A percentile compares a stretch with the other conserved stretches of the same genome.
Evolutionary conservation across 1,140 invertebrate genomes (phyloP).

Genomic region (Linepithema humile): DNA sequence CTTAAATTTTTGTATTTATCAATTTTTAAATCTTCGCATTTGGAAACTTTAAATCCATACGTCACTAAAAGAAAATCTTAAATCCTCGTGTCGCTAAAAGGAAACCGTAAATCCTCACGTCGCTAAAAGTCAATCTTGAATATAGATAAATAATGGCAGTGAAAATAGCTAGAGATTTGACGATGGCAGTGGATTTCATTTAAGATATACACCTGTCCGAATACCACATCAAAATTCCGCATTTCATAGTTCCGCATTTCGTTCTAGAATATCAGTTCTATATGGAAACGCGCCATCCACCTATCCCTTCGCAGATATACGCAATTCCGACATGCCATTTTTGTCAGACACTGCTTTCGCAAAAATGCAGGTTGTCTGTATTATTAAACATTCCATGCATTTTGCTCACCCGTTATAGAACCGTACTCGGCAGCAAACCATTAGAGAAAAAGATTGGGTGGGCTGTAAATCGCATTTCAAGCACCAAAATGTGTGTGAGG

Average conservation of each 20-base stretch:
- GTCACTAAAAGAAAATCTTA: not conserved
- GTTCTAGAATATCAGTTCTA: not conserved
- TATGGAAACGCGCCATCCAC: not conserved
- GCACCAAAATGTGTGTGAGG: not conserved
- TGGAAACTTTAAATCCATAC: not conserved
- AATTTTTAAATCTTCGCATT: not conserved
- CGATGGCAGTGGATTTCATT: not conserved
- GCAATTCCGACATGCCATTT: not conserved
- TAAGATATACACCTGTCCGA: not conserved
- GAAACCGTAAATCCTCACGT: not conserved
- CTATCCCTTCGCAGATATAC: not conserved
- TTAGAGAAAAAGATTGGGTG: not conserved
- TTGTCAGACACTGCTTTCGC: not conserved
- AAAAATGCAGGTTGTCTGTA: not conserved
- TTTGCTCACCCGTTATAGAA: not conserved
- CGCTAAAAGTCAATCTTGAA: not conserved
- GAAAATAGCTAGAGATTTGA: not conserved
- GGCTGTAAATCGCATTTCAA: not conserved
- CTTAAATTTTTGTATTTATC: not conserved
- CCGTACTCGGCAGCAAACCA: not conserved
- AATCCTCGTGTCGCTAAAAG: not conserved
- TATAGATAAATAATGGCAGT: not conserved
- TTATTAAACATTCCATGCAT: constrained; percentile 13
- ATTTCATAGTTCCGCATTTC: not conserved
- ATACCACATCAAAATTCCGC: not conserved